Base-by-base conservation (phyloP, 2,797 vertebrate genomes). In the Spheniscus humboldti region DNA sequence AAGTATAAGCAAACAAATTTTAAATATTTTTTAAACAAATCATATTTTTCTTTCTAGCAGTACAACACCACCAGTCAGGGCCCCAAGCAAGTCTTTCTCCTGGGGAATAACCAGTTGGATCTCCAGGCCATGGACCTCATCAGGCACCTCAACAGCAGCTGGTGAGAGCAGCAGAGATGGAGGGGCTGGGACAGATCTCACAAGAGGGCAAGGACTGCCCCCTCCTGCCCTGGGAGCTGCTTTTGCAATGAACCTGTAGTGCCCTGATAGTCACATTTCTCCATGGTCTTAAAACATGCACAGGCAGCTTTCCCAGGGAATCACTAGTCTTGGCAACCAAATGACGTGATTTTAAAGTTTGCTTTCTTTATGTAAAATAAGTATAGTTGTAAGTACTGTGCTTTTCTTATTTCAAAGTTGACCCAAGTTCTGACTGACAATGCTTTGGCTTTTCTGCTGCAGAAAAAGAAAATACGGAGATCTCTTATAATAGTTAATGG, bases 21-120 rank as follows among this genome's bases (percentile, higher is more conserved):
- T 62, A 85, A 87, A 33, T 18, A 2, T 33, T 12, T 27, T 60
- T 19, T 14, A 7, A 25, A 64, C 41, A 25, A 33, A 10, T 2
- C 8, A 31, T 7, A 27, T 9, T 57, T 71, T 53, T 81, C 10
- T 64, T 69, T n/a, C 31, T 48, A 64, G 30, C n/a, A 60, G 5
- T 64, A 20, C 7, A 8, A 1, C 17, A 60, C 20, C 10, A 27
- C 2, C 11, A 28, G 7, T 33, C 30, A 76, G 9, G 14, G 24
- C 4, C 20, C 9, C 12, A 69, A 4, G 6, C 10, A 59, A 9
- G 5, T 57, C 4, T 41, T 41, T 15, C 25, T 78, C 23, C 18
- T 15, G 5, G 3, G 12, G 4, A 1, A 17, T 0, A 72, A 6
- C 15, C 7, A 57, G 6, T 6, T 45, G 28, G 3, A 28, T 45